Evolutionary conservation across 1,140 invertebrate species (phyloP).

Genomic region (Zaprionus ornatus): DNA sequence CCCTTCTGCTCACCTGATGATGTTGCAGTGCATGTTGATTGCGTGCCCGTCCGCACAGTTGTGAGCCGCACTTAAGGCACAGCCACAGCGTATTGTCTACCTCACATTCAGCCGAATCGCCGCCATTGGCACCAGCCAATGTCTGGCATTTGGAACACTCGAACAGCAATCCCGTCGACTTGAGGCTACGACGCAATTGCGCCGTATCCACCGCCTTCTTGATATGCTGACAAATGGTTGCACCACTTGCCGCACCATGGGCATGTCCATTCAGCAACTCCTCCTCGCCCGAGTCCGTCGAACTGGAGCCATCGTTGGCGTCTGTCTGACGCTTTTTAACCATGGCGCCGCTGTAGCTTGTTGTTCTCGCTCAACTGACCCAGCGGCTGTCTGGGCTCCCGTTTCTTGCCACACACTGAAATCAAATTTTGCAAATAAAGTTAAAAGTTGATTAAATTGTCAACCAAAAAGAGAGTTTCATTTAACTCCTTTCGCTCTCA

Average conservation of each 20-base stretch:
- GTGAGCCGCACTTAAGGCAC: conserved; percentile 89
- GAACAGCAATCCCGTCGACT: conserved; percentile 85
- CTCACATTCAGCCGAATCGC: conserved; percentile 84
- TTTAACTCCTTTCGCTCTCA: neutral
- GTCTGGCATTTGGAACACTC: conserved; percentile 87
- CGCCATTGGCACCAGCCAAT: conserved; percentile 2
- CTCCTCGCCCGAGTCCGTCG: conserved; percentile 88
- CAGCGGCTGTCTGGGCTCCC: conserved; percentile 32
- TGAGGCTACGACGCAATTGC: conserved; percentile 87
- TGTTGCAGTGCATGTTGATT: conserved; percentile 91
- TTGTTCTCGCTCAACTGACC: conserved; percentile 21
- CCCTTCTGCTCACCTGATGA: conserved; percentile 84
- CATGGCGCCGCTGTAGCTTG: conserved; percentile 28
- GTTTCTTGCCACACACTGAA: conserved; percentile 17
- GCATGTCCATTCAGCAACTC: conserved; percentile 63
- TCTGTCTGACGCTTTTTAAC: conserved; percentile 88
- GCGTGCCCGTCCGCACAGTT: conserved; percentile 89
- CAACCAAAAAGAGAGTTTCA: neutral
- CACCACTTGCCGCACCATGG: conserved; percentile 59
- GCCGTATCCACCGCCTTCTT: conserved; percentile 88
- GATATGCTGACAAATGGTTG: conserved; percentile 88
- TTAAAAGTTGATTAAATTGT: neutral
- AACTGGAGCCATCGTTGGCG: conserved; percentile 85
- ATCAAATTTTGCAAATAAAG: neutral
- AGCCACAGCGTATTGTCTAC: conserved; percentile 88